phyloP scores from a whole-genome alignment of 2,113 vertebrate species.

The Cephalopterus ornatus region DNA sequence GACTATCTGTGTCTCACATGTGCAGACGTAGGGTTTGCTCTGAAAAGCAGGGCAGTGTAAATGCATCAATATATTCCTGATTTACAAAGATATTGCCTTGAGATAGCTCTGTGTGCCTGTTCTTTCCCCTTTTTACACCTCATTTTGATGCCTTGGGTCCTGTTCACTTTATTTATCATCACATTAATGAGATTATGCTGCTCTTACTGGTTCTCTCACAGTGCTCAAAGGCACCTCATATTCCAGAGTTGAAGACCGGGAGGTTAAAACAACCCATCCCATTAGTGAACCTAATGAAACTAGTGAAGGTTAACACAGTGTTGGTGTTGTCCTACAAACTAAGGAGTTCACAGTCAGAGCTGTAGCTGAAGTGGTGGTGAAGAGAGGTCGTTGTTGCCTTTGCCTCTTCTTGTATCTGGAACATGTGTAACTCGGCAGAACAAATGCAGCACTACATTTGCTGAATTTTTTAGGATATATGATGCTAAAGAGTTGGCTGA shows the following conservation, averaged over 20 bases:
- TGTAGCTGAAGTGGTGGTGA: not conserved
- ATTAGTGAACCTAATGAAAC: not conserved
- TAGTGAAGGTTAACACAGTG: not conserved
- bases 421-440: rapidly evolving
- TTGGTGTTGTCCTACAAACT: not conserved
- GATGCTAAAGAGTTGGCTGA: not conserved
- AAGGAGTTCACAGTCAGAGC: not conserved
- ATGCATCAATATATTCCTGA: not conserved
- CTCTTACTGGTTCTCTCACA: not conserved
- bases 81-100: not conserved
- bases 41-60: not conserved
- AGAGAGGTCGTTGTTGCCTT: not conserved
- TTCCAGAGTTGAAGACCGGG: not conserved
- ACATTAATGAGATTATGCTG: not conserved
- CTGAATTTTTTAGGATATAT: not conserved
- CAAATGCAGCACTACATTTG: not conserved
- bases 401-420: not conserved
- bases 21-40: not conserved
- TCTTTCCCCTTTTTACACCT: not conserved
- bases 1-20: not conserved
- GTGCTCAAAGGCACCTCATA: not conserved
- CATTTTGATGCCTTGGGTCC: not conserved
- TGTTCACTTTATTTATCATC: not conserved
- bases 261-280: not conserved
- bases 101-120: not conserved